Evolutionary conservation across 2,113 vertebrate genomes (phyloP).

Genomic region (Suricata suricatta): DNA sequence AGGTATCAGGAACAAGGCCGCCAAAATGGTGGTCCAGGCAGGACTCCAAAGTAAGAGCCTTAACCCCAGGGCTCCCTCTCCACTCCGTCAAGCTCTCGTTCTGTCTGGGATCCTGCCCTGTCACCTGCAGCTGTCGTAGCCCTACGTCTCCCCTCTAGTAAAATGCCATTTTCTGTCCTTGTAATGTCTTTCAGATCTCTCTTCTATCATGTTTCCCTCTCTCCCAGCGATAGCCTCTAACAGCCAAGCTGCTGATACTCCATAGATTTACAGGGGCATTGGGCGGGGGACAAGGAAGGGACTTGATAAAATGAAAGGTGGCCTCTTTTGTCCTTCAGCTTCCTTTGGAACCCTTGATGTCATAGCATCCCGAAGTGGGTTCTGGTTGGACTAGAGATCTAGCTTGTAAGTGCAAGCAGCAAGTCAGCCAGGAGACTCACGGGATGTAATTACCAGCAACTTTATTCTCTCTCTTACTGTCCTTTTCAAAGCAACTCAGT

Average conservation of each 20-base stretch:
- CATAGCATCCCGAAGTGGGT: not conserved
- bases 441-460: not conserved
- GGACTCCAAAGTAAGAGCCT: not conserved
- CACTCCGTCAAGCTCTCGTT: not conserved
- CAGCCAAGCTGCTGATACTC: not conserved
- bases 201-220: not conserved
- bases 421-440: not conserved
- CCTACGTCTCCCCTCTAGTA: not conserved
- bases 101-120: not conserved
- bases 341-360: not conserved
- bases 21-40: not conserved
- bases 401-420: not conserved
- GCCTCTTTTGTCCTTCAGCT: not conserved
- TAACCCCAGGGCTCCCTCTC: not conserved
- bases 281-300: not conserved
- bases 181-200: not conserved
- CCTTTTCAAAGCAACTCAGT: not conserved
- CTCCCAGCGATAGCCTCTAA: not conserved
- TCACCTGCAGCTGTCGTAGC: not conserved
- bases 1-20: not conserved
- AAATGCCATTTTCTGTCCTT: not conserved
- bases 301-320: not conserved
- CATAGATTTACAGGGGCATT: not conserved
- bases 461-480: no score
- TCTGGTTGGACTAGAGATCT: not conserved